Evolutionary conservation across 2,888 invertebrate species (phyloP), one percentile per base, ranked within the genome.

Genomic region (Cynaeus angustus): DNA sequence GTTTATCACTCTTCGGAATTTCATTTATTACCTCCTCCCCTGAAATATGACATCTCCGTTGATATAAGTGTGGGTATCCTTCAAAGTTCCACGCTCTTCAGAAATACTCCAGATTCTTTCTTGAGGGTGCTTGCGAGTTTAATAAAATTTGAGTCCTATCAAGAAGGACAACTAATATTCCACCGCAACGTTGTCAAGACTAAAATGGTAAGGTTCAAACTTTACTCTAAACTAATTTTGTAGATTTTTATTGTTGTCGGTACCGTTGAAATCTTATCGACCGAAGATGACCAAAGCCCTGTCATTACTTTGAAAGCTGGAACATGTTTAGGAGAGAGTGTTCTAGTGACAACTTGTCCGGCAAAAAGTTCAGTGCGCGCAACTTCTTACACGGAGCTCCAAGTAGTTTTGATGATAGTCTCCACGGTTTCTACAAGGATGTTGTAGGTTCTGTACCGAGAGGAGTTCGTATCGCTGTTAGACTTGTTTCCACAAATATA

Each of bases 281-380:
- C 88, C 73, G 88, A 88, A 75, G 88, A 88, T 64, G 87, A 88
- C 33, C 87, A 88, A 74, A 88, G 87, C 62, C 88, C 88, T 0
- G 84, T 88, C 79, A 87, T 88, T 48, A 86, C 87, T 7, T 87
- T 88, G 61, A 84, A 83, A 69, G 81, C 84, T 68, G 88, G 88
- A 68, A 87, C 87, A 58, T 87, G 88, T 86, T 26, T 88, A 85
- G 88, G 88, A 2, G 88, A 89, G 85, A 85, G 86, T 72, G 83
- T 87, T 13, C 78, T 89, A 67, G 83, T 88, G 38, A 84, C 87
- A 71, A 87, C 86, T 65, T 81, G 88, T 73, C 87, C 87, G 71
- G 86, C 88, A 4, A 84, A 87, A 72, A 86, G 87, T 53, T 87
- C 87, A 38, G 86, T 88, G 2, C 86, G 86, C 82, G 88, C 88